These are phyloP conservation scores for Drosophila auraria DNA, from an alignment of 1,140 invertebrate species.

Conservation along the genomic window DNA sequence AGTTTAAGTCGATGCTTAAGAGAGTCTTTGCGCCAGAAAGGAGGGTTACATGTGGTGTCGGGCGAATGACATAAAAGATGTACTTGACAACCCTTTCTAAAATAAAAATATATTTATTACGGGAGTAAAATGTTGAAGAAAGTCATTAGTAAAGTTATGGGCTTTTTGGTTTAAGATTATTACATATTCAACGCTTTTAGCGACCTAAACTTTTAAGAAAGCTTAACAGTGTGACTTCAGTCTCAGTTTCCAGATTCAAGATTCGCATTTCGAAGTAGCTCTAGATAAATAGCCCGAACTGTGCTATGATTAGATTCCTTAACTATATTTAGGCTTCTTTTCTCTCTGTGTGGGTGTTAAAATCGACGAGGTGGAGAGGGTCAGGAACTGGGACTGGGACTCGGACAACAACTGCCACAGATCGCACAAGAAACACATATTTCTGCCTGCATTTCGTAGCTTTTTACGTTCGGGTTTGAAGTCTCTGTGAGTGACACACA, in stretches of 20 bases:
- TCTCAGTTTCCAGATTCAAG: too few relatives aligned
- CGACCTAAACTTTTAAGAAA: too few relatives aligned
- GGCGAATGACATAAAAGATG: neutral
- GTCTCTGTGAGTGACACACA: conserved; percentile 79
- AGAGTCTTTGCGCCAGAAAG: neutral
- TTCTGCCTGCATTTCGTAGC: conserved; percentile 47
- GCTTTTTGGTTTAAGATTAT: too few relatives aligned
- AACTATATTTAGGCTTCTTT: neutral
- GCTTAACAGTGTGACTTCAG: too few relatives aligned
- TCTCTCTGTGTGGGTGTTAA: conserved; percentile 2
- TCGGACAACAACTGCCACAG: conserved; percentile 59
- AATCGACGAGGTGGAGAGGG: conserved; percentile 8
- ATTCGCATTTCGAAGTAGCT: too few relatives aligned
- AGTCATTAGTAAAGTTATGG: too few relatives aligned
- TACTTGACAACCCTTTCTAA: conserved; percentile 4
- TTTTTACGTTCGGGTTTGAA: conserved; percentile 53
- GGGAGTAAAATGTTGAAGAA: neutral
- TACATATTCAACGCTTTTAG: too few relatives aligned
- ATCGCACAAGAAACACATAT: conserved; percentile 74
- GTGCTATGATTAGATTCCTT: too few relatives aligned
- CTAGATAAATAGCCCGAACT: too few relatives aligned
- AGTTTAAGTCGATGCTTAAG: conserved; percentile 2
- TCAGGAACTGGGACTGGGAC: conserved; percentile 43
- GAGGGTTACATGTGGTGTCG: neutral
- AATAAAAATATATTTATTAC: neutral